Evolutionary conservation across 2,888 invertebrate species (phyloP).

Genomic region (Drosophila macrospina): DNA sequence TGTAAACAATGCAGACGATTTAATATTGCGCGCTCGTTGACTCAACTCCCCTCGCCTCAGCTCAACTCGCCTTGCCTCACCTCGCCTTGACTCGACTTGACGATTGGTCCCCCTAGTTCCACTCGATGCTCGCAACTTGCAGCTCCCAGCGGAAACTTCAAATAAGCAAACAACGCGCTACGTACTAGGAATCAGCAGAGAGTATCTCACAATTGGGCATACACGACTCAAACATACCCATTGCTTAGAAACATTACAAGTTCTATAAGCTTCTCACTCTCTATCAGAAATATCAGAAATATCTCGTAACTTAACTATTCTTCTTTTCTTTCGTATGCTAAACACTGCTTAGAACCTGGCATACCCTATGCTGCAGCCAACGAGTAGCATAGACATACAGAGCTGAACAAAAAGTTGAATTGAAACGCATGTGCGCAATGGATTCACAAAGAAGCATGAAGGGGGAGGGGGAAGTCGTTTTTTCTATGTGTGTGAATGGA

Average conservation of each 20-base stretch:
- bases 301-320: too few relatives aligned
- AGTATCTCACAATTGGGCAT: not conserved
- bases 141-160: slow-evolving; percentile 62
- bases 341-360: not conserved
- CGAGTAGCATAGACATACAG: slow-evolving; percentile 24
- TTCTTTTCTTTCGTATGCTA: too few relatives aligned
- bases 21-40: slow-evolving; percentile 78
- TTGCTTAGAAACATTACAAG: not conserved
- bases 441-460: slow-evolving; percentile 46
- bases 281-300: too few relatives aligned
- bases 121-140: slow-evolving; percentile 41
- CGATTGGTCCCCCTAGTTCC: slow-evolving; percentile 19
- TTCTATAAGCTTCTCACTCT: too few relatives aligned
- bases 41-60: slow-evolving; percentile 28
- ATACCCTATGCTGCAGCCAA: not conserved
- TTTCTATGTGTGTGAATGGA: slow-evolving; percentile 73
- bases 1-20: slow-evolving; percentile 80
- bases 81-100: slow-evolving; percentile 13
- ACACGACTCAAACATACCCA: slow-evolving; percentile 11
- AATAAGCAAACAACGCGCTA: slow-evolving; percentile 67
- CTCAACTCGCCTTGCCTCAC: slow-evolving; percentile 33
- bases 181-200: slow-evolving; percentile 62
- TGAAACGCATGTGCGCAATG: slow-evolving; percentile 76
- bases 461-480: slow-evolving; percentile 48
- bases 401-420: slow-evolving; percentile 64